Conservation (phyloP, 2,888 invertebrate genomes). For the Clistopyga incitator region DNA sequence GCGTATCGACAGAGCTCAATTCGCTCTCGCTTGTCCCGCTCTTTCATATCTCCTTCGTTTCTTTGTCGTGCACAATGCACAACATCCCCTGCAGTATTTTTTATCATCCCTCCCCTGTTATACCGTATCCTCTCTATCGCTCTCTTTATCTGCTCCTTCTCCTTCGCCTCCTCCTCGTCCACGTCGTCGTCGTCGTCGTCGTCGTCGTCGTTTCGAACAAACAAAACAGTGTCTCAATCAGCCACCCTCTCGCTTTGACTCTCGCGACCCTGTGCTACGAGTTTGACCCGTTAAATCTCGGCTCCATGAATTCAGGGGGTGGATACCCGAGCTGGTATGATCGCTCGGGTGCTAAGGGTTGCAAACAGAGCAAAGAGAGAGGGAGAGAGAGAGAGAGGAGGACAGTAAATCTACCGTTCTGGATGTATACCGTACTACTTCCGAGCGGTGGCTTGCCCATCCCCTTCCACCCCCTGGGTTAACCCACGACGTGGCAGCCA, state of each 20-base stretch:
- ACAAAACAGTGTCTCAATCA: slow-evolving; percentile 83
- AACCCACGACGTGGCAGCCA: slow-evolving; percentile 69
- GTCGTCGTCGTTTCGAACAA: slow-evolving; percentile 73
- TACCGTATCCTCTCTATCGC: slow-evolving; percentile 24
- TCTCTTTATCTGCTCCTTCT: slow-evolving; percentile 22
- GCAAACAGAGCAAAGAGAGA: slow-evolving; percentile 25
- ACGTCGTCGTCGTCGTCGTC: not conserved
- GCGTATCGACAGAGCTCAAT: slow-evolving; percentile 41
- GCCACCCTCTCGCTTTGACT: slow-evolving; percentile 78
- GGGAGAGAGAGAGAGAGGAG: slow-evolving; percentile 53
- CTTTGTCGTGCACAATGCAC: slow-evolving; percentile 47
- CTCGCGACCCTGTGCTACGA: slow-evolving; percentile 33
- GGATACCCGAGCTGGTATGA: slow-evolving; percentile 62
- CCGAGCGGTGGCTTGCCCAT: slow-evolving; percentile 46
- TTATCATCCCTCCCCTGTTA: slow-evolving; percentile 46
- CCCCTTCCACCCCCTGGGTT: slow-evolving; percentile 27
- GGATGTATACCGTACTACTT: slow-evolving; percentile 56
- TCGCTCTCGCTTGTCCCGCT: slow-evolving; percentile 19
- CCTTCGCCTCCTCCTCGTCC: too few relatives aligned
- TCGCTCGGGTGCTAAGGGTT: slow-evolving; percentile 72
- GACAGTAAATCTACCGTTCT: slow-evolving; percentile 64
- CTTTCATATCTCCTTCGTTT: slow-evolving; percentile 24
- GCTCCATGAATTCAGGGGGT: slow-evolving; percentile 68
- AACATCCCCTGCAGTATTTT: slow-evolving; percentile 40
- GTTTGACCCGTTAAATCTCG: slow-evolving; percentile 82